A percentile compares a stretch with the other conserved stretches of the same genome.
Evolutionary conservation across 2,888 invertebrate species (phyloP).

Genomic region (Panopea generosa): DNA sequence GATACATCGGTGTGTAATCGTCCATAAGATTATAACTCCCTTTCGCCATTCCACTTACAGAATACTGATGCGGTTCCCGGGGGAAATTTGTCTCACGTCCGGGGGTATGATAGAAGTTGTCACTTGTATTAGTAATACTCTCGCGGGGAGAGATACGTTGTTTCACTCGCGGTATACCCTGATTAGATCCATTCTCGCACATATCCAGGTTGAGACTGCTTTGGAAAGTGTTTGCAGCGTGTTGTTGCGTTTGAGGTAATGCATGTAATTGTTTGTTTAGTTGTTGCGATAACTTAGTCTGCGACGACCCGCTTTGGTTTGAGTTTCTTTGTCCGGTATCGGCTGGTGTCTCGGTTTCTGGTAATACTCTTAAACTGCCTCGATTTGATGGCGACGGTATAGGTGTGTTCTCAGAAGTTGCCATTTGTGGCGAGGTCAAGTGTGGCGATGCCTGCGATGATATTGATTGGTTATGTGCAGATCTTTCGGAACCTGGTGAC

Average conservation of each 20-base stretch:
- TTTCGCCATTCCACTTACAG: constrained; percentile 41
- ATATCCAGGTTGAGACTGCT: constrained; percentile 24
- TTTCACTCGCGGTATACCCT: constrained; percentile 46
- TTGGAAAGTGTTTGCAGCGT: constrained; percentile 18
- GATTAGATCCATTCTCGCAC: constrained; percentile 49
- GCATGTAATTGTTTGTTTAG: constrained; percentile 12
- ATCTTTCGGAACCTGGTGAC: constrained; percentile 29
- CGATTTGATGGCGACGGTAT: constrained; percentile 25
- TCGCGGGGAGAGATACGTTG: constrained; percentile 56
- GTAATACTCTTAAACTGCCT: not conserved
- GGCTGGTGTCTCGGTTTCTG: not conserved
- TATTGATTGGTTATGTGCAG: constrained; percentile 20
- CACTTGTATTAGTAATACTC: constrained; percentile 47
- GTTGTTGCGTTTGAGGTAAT: constrained; percentile 7
- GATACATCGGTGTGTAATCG: constrained; percentile 55
- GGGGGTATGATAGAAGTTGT: constrained; percentile 57
- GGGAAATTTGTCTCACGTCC: constrained; percentile 57
- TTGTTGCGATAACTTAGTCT: not conserved
- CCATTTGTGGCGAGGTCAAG: constrained; percentile 12
- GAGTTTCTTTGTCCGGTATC: not conserved
- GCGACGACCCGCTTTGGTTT: not conserved
- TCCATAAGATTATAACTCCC: constrained; percentile 49
- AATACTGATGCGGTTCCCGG: constrained; percentile 46
- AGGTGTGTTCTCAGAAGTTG: constrained; percentile 19
- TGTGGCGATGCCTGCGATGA: constrained; percentile 21